phyloP scores from a whole-genome alignment of 2,113 vertebrate species.

The Petrocephalus microphthalmus region DNA sequence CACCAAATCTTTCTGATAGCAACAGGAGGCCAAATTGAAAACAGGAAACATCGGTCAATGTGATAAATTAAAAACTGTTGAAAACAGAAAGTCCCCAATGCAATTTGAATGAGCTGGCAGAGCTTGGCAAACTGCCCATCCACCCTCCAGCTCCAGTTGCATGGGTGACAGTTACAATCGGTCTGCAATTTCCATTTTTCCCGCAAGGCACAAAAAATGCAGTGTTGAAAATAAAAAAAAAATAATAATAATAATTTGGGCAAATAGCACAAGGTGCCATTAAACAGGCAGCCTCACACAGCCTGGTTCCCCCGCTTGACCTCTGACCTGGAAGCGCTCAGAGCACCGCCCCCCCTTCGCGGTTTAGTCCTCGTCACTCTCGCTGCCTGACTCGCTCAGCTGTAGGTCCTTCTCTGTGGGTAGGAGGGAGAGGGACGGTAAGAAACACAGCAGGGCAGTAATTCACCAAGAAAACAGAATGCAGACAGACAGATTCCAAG shows the following conservation, averaged over 20 bases:
- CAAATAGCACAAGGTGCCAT: neutral
- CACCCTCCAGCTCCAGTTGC: neutral
- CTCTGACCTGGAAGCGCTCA: neutral
- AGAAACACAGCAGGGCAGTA: neutral
- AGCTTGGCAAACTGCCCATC: neutral
- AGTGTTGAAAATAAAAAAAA: neutral
- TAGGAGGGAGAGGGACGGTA: slow-evolving; percentile 33
- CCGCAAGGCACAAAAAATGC: neutral
- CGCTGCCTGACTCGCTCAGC: slow-evolving; percentile 93
- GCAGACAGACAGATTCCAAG: neutral
- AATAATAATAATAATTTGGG: neutral
- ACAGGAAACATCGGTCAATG: neutral
- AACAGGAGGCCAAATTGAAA: neutral
- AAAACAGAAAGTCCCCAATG: neutral
- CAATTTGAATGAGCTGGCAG: neutral
- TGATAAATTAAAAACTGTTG: neutral
- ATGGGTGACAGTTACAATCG: neutral
- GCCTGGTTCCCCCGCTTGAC: neutral
- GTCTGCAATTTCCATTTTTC: neutral
- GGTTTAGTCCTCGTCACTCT: slow-evolving; percentile 81
- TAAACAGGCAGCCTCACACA: neutral
- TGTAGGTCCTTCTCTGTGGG: slow-evolving; percentile 90
- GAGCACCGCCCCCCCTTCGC: neutral
- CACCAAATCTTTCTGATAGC: neutral
- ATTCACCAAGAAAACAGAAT: neutral